Evolutionary conservation across 2,113 vertebrate species (phyloP).

Genomic region (Hemiprocne comata): DNA sequence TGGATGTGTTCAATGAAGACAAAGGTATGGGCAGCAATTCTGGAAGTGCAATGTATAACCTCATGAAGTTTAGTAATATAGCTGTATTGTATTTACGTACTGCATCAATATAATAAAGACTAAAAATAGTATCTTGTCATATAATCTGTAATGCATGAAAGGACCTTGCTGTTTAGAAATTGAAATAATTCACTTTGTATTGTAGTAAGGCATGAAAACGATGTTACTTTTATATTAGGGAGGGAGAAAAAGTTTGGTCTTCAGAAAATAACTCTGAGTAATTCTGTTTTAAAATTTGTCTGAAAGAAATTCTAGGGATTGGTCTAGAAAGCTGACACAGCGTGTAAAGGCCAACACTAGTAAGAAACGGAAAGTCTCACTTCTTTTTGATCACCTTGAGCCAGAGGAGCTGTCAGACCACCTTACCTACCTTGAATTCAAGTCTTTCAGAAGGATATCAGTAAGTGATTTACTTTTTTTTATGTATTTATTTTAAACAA

Average conservation of each 20-base stretch:
- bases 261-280: background rate
- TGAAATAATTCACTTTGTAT: background rate
- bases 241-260: background rate
- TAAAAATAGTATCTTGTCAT: background rate
- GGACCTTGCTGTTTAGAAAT: background rate
- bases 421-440: conserved; percentile 94
- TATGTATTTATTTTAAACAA: background rate
- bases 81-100: background rate
- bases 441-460: conserved; percentile 94
- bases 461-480: conserved; percentile 73
- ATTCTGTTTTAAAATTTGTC: background rate
- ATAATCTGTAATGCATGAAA: background rate
- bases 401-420: conserved; percentile 93
- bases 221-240: background rate
- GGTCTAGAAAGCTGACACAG: conserved; percentile 95
- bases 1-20: background rate
- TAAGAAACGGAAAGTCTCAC: conserved; percentile 95
- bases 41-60: background rate
- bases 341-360: conserved; percentile 89
- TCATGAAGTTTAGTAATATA: background rate
- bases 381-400: conserved; percentile 95
- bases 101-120: background rate
- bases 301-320: conserved; percentile 89
- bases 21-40: background rate
- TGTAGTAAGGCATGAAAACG: background rate